These are phyloP conservation scores for Lepidocyrtinus sp. DNA, from an alignment of 2,888 invertebrate species.

Conservation along the genomic window DNA sequence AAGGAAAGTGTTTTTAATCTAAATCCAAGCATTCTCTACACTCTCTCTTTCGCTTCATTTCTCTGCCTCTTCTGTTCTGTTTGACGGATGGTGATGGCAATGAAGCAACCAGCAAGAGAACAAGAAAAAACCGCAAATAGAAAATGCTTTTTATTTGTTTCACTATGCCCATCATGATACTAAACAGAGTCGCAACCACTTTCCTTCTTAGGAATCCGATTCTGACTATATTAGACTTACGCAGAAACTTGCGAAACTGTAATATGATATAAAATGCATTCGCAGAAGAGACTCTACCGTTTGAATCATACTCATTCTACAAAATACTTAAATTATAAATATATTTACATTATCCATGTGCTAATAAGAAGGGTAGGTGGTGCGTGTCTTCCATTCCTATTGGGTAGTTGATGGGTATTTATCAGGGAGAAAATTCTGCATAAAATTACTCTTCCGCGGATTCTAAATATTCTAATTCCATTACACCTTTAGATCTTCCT, in stretches of 20 bases:
- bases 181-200: no score
- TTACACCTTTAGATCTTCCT: no score
- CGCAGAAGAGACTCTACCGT: no score
- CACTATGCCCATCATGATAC: no score
- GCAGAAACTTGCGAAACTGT: no score
- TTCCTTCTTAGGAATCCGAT: no score
- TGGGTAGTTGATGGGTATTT: slow-evolving; percentile 1
- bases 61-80: not conserved
- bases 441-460: no score
- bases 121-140: slow-evolving; percentile 13
- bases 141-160: slow-evolving; percentile 21
- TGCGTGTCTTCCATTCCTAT: not conserved
- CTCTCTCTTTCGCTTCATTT: not conserved
- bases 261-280: no score
- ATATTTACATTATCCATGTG: not conserved
- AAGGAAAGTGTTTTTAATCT: slow-evolving; percentile 15
- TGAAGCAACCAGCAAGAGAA: slow-evolving; percentile 3
- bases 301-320: not conserved
- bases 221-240: no score
- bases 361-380: slow-evolving; percentile 17
- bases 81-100: slow-evolving; percentile 11
- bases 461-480: no score
- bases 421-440: no score
- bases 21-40: slow-evolving; percentile 2
- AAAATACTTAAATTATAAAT: not conserved